Base-by-base conservation (phyloP, 2,797 vertebrate species). In the Myoxocephalus aenaeus region DNA sequence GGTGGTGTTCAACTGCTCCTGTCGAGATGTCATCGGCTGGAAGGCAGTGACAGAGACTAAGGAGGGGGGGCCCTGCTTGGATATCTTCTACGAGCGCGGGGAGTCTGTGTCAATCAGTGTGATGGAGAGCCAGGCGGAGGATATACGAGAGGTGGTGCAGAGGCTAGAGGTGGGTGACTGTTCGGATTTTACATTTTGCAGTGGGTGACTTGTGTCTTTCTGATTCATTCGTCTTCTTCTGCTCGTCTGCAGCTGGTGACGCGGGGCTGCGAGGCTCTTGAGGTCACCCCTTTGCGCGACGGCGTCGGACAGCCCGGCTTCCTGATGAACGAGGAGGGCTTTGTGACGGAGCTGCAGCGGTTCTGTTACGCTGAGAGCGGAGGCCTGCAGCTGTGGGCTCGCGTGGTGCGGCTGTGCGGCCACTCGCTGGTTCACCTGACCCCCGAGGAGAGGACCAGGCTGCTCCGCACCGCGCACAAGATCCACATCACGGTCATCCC, bases 401-500 rank as follows among this genome's bases (percentile, higher is more conserved):
- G 97, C 0, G 94, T 98, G 82, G 96, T 98, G 51, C 93, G 96
- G 0, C 94, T 98, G 27, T 98, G 97, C 3, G 95, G 96, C 22
- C 95, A 92, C 63, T 93, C 96, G 0, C 91, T 97, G 70, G 95
- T 97, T 36, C 89, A 94, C 69, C 92, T 98, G 40, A 92, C 89
- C 59, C 92, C 93, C 0, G 93, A 95, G 8, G 95, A 96, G 82
- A 94, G 96, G 38, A 88, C 92, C 22, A 88, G 90, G 62, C 93
- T 96, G 48, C 95, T 98, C 50, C 94, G 96, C 76, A 94, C 93
- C 0, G 96, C 96, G 0, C 95, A 96, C 91, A 97, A 97, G 81
- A 96, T 97, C 86, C 96, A 96, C 92, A 96, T 98, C 92, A 98
- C 97, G 0, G 96, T 97, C 70, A 95, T 98, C 76, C 97, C 97